Evolutionary conservation across 2,113 vertebrate species (phyloP).

Genomic region (Dryoscopus gambensis): DNA sequence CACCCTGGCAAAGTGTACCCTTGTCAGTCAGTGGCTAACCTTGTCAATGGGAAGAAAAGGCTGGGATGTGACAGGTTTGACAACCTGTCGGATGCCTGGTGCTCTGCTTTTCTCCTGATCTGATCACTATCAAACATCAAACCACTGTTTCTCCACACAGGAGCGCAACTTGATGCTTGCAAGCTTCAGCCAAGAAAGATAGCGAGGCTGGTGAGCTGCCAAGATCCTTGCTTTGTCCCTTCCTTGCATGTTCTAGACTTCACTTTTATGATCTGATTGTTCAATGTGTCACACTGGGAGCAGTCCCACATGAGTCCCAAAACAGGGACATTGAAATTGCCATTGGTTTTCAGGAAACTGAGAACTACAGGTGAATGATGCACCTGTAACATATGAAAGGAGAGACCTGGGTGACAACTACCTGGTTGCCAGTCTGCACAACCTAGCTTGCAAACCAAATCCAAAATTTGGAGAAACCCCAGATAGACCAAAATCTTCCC

Average conservation of each 20-base stretch:
- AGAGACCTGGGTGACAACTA: neutral
- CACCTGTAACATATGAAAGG: neutral
- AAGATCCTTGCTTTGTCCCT: constrained; percentile 36
- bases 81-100: constrained; percentile 67
- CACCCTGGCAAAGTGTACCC: constrained; percentile 36
- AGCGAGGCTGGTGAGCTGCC: constrained; percentile 33
- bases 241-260: neutral
- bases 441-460: neutral
- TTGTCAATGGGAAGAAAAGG: constrained; percentile 70
- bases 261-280: neutral
- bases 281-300: neutral
- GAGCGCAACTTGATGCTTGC: constrained; percentile 56
- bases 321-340: neutral
- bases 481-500: neutral
- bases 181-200: constrained; percentile 50
- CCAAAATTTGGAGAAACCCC: neutral
- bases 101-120: constrained; percentile 63
- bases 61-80: constrained; percentile 68
- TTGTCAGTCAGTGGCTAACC: constrained; percentile 71
- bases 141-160: constrained; percentile 51
- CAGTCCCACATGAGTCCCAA: neutral
- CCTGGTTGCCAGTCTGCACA: neutral
- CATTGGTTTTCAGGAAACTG: neutral
- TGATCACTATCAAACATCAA: constrained; percentile 67
- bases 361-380: neutral